Evolutionary conservation across 2,888 invertebrate species (phyloP), one percentile per base, ranked within the genome.

Genomic region (Dendrolimus houi): DNA sequence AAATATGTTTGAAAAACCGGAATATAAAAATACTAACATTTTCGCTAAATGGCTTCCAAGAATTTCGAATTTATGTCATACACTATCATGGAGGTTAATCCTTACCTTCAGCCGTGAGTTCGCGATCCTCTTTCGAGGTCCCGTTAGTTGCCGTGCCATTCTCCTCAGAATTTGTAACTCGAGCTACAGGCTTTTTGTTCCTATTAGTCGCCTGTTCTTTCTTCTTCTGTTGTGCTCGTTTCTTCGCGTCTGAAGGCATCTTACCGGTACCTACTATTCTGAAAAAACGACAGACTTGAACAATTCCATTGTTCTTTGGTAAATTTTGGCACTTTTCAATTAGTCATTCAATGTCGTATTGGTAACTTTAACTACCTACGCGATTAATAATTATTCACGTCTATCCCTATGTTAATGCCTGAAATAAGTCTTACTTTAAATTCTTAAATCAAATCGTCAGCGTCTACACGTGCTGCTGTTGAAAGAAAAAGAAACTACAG

Each of bases 191-290:
- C 62, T 91, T 91, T 75, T 91, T 91, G 67, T 85, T 93, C 67
- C 95, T 93, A 62, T 93, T 94, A 77, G 95, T 96, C 7, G 96
- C 96, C 57, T 97, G 97, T 67, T 98, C 98, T 83, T 99, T 99
- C 88, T 99, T 99, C 85, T 98, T 97, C 79, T 97, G 97, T 79
- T 97, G 98, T 82, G 98, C 96, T 80, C 98, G 97, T 93, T 99
- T 99, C 89, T 99, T 99, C 52, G 98, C 95, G 89, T 99, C 99
- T 73, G 99, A 99, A 83, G 99, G 99, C 99, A 99, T 99, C 74
- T 64, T 81, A 68, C 64, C 55, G 66, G 68, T 64, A 70, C n/a
- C n/a, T n/a, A n/a, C 65, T 64, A 55, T 63, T 62, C 68, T 70
- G 67, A 68, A 68, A 68, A 75, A 73, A 68, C 70, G 68, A 66